These are phyloP conservation scores for Apotomis betuletana DNA, from an alignment of 2,888 invertebrate species.

Conservation along the genomic window DNA sequence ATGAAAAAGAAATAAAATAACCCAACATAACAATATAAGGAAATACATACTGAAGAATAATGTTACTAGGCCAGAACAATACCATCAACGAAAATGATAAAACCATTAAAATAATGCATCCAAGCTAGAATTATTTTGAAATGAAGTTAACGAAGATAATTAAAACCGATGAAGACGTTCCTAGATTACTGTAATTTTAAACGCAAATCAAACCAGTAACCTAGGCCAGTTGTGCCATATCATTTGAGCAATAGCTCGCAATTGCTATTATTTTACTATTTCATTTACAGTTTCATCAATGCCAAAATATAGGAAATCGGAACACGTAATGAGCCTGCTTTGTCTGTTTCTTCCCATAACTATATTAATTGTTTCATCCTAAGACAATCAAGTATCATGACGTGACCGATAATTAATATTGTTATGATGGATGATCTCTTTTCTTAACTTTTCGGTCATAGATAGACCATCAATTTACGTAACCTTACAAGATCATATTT, in stretches of 20 bases:
- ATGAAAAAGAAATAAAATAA: no score
- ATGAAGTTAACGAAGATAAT: no score
- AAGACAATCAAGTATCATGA: conserved; percentile 21
- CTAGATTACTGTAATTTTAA: no score
- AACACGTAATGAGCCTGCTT: conserved; percentile 16
- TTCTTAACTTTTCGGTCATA: conserved; percentile 6
- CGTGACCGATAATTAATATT: conserved; percentile 27
- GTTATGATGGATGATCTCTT: conserved; percentile 20
- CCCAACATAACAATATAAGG: no score
- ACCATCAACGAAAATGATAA: no score
- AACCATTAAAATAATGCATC: no score
- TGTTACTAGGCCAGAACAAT: no score
- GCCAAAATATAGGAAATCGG: conserved; percentile 8
- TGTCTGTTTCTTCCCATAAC: conserved; percentile 14
- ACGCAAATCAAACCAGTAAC: background rate
- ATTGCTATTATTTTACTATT: background rate
- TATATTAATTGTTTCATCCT: conserved; percentile 22
- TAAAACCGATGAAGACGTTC: no score
- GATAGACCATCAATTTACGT: conserved; percentile 5
- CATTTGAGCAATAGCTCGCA: background rate
- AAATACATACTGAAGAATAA: background rate
- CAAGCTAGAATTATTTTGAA: no score
- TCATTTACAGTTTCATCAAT: conserved; percentile 11
- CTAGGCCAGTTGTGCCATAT: conserved; percentile 11
- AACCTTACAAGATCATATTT: background rate